phyloP scores from a whole-genome alignment of 2,113 vertebrate species.

The Lota lota region DNA sequence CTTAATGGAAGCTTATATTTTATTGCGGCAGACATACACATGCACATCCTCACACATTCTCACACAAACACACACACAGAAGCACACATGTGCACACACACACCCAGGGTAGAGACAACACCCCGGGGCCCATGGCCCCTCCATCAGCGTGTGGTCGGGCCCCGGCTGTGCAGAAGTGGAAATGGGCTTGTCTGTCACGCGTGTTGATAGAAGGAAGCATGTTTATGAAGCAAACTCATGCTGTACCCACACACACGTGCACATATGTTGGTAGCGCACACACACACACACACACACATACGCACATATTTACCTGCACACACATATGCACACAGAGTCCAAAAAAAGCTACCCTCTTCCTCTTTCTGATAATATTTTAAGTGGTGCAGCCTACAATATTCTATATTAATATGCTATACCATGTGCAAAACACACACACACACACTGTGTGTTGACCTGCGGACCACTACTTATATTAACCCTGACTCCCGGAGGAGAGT shows the following conservation, averaged over 20 bases:
- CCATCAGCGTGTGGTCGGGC: background rate
- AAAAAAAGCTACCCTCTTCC: no score
- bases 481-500: constrained; percentile 74
- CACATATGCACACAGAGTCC: constrained; percentile 11
- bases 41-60: background rate
- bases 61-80: background rate
- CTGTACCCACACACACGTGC: no score
- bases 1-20: no score
- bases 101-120: background rate
- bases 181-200: constrained; percentile 30
- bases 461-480: constrained; percentile 88
- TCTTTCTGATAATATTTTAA: no score
- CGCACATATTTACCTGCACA: no score
- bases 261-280: no score
- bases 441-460: constrained; percentile 71
- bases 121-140: constrained; percentile 13
- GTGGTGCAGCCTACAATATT: no score
- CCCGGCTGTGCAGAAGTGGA: constrained; percentile 16
- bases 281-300: no score
- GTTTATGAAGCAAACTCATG: background rate
- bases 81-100: background rate
- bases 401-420: no score
- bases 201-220: constrained; percentile 27
- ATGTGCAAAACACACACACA: constrained; percentile 53
- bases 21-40: no score